Percentiles rank a stretch among this genome's conserved stretches.
phyloP scores from a whole-genome alignment of 2,113 vertebrate species.

The Campylomormyrus numenius region DNA sequence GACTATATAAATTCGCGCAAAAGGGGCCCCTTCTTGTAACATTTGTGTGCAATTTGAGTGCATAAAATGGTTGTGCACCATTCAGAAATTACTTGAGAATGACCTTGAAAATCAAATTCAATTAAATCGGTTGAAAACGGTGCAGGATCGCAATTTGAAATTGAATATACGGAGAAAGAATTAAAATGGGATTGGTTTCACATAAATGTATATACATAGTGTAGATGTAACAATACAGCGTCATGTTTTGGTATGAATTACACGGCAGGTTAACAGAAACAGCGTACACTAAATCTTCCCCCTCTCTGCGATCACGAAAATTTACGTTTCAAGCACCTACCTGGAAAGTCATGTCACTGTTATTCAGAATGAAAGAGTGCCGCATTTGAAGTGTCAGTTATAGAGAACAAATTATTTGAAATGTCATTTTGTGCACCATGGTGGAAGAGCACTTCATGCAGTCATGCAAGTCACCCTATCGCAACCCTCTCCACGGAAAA shows the following conservation, averaged over 20 bases:
- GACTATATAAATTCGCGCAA: no score
- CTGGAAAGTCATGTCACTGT: neutral
- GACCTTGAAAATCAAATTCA: neutral
- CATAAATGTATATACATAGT: neutral
- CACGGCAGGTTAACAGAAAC: neutral
- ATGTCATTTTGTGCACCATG: neutral
- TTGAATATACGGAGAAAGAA: neutral
- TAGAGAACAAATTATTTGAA: neutral
- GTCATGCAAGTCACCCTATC: neutral
- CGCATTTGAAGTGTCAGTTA: neutral
- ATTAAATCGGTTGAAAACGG: neutral
- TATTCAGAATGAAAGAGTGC: neutral
- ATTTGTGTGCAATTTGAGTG: neutral
- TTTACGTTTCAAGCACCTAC: neutral
- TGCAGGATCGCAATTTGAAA: neutral
- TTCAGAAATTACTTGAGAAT: neutral
- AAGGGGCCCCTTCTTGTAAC: neutral
- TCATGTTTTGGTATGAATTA: neutral
- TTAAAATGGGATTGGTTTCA: neutral
- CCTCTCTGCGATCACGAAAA: neutral
- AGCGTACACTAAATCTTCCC: neutral
- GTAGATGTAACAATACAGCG: neutral
- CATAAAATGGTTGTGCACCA: neutral
- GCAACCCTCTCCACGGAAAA: neutral
- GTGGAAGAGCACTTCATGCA: neutral